These are phyloP conservation scores for Cyprinodon variegatus DNA, from an alignment of 2,113 vertebrate species.

Conservation along the genomic window DNA sequence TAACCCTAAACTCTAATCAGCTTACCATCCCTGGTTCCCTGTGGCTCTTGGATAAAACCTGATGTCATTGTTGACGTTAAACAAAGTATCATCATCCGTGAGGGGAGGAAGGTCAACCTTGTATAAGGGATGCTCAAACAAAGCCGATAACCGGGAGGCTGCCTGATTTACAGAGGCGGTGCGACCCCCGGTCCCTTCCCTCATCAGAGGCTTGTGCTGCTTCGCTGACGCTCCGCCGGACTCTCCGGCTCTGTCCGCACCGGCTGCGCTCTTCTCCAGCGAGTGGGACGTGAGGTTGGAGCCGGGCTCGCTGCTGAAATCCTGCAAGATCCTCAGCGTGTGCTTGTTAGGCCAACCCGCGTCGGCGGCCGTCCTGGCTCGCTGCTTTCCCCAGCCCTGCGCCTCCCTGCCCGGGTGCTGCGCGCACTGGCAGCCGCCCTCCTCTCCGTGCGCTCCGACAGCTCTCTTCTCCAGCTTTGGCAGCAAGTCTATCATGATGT, in stretches of 20 bases:
- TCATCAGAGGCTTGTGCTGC: conserved; percentile 71
- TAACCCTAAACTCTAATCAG: not conserved
- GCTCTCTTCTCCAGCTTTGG: conserved; percentile 87
- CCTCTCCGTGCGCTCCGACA: conserved; percentile 69
- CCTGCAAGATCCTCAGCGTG: conserved; percentile 90
- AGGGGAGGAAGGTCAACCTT: conserved; percentile 78
- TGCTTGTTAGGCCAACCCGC: conserved; percentile 91
- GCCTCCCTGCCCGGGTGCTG: conserved; percentile 74
- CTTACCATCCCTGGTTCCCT: conserved; percentile 90
- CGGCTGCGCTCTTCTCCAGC: conserved; percentile 80
- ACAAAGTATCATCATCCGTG: conserved; percentile 88
- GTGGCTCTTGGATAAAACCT: conserved; percentile 88
- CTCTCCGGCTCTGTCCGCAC: conserved; percentile 46
- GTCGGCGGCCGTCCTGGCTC: conserved; percentile 73
- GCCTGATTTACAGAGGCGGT: conserved; percentile 28
- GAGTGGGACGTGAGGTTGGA: conserved; percentile 90
- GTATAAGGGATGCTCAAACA: conserved; percentile 90
- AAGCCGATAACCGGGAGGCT: conserved; percentile 77
- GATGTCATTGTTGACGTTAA: conserved; percentile 92
- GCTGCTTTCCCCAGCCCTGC: conserved; percentile 77
- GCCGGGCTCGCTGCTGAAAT: conserved; percentile 91
- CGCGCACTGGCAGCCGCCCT: conserved; percentile 84
- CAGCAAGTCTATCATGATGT: conserved; percentile 92
- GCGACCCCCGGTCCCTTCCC: conserved; percentile 55
- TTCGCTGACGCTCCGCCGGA: conserved; percentile 27